Conservation (phyloP, 2,797 vertebrate genomes). For the Monodelphis domestica region DNA sequence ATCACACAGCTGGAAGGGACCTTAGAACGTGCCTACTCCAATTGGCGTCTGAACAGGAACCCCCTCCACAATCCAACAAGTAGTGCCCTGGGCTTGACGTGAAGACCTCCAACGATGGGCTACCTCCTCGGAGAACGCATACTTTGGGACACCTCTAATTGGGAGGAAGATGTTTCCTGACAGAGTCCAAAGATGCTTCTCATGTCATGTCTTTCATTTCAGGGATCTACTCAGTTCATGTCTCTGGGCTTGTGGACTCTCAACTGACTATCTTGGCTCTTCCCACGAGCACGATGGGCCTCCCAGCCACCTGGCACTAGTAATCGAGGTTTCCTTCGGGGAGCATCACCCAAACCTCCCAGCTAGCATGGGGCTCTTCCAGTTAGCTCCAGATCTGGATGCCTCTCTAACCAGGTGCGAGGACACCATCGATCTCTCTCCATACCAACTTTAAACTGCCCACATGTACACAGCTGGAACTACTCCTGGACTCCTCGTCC, state of each 20-base stretch:
- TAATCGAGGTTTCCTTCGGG: background rate
- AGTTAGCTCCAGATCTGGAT: background rate
- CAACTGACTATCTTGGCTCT: background rate
- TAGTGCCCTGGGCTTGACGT: background rate
- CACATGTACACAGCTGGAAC: background rate
- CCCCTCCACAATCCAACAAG: background rate
- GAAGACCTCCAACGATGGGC: background rate
- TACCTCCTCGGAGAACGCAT: background rate
- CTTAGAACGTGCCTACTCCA: background rate
- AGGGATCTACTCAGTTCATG: background rate
- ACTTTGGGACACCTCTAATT: background rate
- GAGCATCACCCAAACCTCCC: background rate
- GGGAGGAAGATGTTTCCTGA: background rate
- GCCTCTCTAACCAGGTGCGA: background rate
- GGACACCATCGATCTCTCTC: background rate
- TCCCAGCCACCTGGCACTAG: background rate
- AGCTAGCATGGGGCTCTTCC: background rate
- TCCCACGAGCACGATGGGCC: background rate
- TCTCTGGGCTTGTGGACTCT: background rate
- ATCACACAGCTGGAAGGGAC: background rate
- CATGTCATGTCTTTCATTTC: too few species aligned
- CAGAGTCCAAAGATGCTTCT: background rate
- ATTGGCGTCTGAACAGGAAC: background rate
- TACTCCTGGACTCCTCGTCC: background rate
- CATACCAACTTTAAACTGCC: background rate